Evolutionary conservation across 2,797 vertebrate genomes (phyloP), one percentile per base, ranked within the genome.

Genomic region (Gadopsis bispinosus): DNA sequence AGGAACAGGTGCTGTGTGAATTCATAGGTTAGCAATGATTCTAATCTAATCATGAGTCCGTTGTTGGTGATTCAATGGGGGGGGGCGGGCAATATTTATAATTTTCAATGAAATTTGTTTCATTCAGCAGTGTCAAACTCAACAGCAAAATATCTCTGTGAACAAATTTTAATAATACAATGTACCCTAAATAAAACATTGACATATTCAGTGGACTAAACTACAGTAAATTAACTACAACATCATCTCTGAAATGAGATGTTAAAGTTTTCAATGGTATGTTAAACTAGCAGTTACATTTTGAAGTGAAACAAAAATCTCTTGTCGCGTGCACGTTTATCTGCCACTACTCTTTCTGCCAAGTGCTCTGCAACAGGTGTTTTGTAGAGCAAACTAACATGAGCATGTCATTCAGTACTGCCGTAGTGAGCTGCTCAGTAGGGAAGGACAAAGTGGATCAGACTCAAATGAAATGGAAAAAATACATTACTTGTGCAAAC

Each of bases 341-440:
- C n/a, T 4, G 13, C 20, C 10, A 4, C 50, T 29, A 9, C 33
- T 69, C 20, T 47, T 6, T 73, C 31, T 75, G 48, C 6, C 65
- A 72, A 81, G 69, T 64, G 54, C 61, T 71, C 39, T 50, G 60
- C 41, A 13, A 75, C 64, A 51, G 41, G 53, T 75, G 66, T 48
- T 29, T 54, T 53, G 43, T 7, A 35, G 47, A 72, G 51, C 71
- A 61, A 54, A 69, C 56, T 19, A 12, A 65, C 65, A 43, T 2
- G 20, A 51, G 47, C 33, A 50, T 45, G 61, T 53, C 67, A 75
- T 75, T 73, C 33, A 43, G 37, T 22, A 0, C 4, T 33, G 47
- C 53, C 35, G 17, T 35, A 68, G 68, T 16, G 39, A 58, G 41
- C 37, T 61, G 60, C 45, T 71, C 74, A n/a, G 61, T 4, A 13